Conservation (phyloP, 2,888 invertebrate species). For the Tetragnatha montana region DNA sequence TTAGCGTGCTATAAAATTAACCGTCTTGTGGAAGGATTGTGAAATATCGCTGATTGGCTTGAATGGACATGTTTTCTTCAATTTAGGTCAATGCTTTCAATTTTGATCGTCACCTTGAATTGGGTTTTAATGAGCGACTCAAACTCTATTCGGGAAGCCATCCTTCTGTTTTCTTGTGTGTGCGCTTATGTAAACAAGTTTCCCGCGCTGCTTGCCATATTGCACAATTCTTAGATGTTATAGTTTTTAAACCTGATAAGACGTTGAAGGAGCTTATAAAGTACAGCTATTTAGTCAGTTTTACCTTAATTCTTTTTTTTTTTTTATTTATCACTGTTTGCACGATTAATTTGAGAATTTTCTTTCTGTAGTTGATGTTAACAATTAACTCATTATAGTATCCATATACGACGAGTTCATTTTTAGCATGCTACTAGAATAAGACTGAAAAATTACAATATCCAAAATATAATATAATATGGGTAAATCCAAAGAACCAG, state of each 20-base stretch:
- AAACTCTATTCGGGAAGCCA: neutral
- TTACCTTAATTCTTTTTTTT: neutral
- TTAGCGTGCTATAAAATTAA: neutral
- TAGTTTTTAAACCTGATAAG: no score
- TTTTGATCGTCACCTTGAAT: neutral
- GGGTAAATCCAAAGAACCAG: no score
- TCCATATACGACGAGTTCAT: no score
- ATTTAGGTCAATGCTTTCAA: neutral
- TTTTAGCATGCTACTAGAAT: no score
- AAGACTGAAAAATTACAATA: no score
- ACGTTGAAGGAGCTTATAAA: neutral
- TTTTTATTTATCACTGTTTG: neutral
- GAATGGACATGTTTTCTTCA: neutral
- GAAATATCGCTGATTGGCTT: neutral
- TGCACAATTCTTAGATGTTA: neutral
- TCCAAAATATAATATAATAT: no score
- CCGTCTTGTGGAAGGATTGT: neutral
- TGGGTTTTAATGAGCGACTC: neutral
- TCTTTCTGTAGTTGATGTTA: no score
- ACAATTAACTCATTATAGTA: no score
- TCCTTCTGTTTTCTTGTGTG: neutral
- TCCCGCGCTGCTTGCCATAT: conserved; percentile 25
- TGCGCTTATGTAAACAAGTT: conserved; percentile 1
- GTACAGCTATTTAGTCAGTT: neutral
- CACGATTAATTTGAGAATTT: no score